Evolutionary conservation across 2,113 vertebrate genomes (phyloP).

Genomic region (Forbesichthys agassizii): DNA sequence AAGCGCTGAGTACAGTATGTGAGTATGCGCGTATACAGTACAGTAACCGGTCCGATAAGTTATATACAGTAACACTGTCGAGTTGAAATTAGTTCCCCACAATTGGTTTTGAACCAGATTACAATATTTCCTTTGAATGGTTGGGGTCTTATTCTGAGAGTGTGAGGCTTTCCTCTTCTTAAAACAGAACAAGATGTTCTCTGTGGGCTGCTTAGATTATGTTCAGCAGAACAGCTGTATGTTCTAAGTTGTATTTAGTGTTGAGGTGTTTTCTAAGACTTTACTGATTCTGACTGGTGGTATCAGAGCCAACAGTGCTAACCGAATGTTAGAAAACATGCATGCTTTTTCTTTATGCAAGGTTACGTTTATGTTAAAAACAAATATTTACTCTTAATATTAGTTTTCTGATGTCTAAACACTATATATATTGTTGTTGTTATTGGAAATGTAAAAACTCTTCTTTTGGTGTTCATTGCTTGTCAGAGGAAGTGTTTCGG

Average conservation of each 20-base stretch:
- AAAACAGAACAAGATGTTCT: conserved; percentile 26
- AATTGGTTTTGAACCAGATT: conserved; percentile 15
- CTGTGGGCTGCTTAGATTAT: not conserved
- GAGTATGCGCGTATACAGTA: not conserved
- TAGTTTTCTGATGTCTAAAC: conserved; percentile 5
- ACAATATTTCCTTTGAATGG: conserved; percentile 19
- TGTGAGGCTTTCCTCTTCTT: conserved; percentile 32
- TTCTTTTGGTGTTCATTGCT: not conserved
- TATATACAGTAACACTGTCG: not conserved
- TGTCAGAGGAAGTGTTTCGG: conserved; percentile 10
- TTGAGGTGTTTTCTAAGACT: conserved; percentile 51
- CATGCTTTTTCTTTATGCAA: conserved; percentile 7
- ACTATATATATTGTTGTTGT: conserved; percentile 9
- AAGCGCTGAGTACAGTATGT: too few relatives aligned
- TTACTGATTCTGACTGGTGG: conserved; percentile 54
- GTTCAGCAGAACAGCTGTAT: conserved; percentile 36
- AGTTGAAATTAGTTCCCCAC: not conserved
- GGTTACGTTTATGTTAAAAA: conserved; percentile 23
- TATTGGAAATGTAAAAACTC: conserved; percentile 3
- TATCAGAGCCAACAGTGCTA: conserved; percentile 47
- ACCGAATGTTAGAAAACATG: conserved; percentile 39
- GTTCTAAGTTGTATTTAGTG: conserved; percentile 34
- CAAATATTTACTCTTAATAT: not conserved
- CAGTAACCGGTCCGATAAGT: not conserved
- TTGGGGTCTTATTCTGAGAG: conserved; percentile 19